Conservation (phyloP, 1,140 invertebrate genomes). For the Anoplolepis gracilipes region DNA sequence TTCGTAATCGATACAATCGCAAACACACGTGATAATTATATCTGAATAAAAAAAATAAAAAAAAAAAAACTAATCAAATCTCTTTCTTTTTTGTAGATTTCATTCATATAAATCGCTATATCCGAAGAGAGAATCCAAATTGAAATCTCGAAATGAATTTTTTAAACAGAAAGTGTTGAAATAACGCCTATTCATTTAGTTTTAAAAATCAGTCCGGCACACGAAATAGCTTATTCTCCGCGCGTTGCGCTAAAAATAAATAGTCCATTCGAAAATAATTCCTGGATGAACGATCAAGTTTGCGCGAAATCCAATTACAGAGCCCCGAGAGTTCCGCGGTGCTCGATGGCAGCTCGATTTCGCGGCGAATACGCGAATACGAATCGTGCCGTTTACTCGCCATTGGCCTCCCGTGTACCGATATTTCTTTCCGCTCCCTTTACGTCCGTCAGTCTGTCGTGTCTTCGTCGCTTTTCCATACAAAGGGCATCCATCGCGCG, state of each 20-base stretch:
- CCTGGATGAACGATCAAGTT: slow-evolving; percentile 21
- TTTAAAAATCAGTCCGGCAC: not conserved
- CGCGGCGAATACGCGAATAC: not conserved
- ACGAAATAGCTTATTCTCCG: slow-evolving; percentile 31
- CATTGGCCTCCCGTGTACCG: not conserved
- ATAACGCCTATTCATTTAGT: slow-evolving; percentile 19
- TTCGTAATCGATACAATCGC: not conserved
- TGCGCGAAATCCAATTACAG: slow-evolving; percentile 37
- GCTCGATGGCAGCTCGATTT: slow-evolving; percentile 1
- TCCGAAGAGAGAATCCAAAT: not conserved
- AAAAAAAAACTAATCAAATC: not conserved
- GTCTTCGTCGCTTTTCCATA: slow-evolving; percentile 38
- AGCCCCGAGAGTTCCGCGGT: slow-evolving; percentile 16
- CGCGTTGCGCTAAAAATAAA: slow-evolving; percentile 38
- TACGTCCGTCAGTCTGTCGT: slow-evolving; percentile 38
- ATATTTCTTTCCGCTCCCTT: slow-evolving; percentile 41
- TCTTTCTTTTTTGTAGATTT: not conserved
- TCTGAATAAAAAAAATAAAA: not conserved
- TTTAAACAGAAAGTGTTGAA: slow-evolving; percentile 30
- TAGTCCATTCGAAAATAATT: slow-evolving; percentile 44
- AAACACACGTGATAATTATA: not conserved
- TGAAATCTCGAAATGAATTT: slow-evolving; percentile 15
- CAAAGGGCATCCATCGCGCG: not conserved
- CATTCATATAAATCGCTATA: not conserved
- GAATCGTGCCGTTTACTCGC: slow-evolving; percentile 39